Evolutionary conservation across 2,113 vertebrate genomes (phyloP).

Genomic region (Microcebus lehilahytsara): DNA sequence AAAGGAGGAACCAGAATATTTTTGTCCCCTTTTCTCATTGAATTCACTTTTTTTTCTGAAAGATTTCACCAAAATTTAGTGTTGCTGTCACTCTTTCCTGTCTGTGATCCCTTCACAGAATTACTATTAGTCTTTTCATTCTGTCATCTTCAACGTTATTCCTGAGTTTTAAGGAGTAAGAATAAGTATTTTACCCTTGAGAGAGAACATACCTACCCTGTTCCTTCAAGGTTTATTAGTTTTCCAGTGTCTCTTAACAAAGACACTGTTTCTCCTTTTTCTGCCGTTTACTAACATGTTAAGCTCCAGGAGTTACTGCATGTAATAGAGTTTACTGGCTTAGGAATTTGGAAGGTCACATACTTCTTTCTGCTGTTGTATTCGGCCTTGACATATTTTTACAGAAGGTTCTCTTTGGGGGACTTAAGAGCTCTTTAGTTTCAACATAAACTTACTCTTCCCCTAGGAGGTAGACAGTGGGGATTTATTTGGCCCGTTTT

Average conservation of each 20-base stretch:
- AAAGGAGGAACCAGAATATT: neutral
- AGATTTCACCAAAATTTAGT: conserved; percentile 13
- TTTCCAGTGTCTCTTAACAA: neutral
- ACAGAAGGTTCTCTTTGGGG: conserved; percentile 45
- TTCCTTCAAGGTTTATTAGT: conserved; percentile 44
- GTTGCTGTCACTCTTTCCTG: conserved; percentile 16
- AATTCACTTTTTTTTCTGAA: neutral
- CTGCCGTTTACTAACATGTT: conserved; percentile 19
- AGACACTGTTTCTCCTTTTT: neutral
- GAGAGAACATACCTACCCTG: neutral
- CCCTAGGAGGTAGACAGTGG: conserved; percentile 11
- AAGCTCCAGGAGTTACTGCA: conserved; percentile 16
- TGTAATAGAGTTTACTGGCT: conserved; percentile 39
- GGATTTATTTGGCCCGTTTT: conserved; percentile 51
- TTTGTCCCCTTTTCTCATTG: neutral
- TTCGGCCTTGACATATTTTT: conserved; percentile 36
- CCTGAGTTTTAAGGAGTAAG: conserved; percentile 23
- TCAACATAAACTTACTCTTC: conserved; percentile 44
- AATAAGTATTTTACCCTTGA: conserved; percentile 23
- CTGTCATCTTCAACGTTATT: neutral
- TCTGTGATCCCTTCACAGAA: conserved; percentile 15
- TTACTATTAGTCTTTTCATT: conserved; percentile 38
- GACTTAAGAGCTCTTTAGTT: conserved; percentile 37
- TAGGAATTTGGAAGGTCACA: conserved; percentile 60
- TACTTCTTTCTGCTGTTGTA: conserved; percentile 59